Evolutionary conservation across 2,888 invertebrate species (phyloP).

Genomic region (Cephus rjabovi): DNA sequence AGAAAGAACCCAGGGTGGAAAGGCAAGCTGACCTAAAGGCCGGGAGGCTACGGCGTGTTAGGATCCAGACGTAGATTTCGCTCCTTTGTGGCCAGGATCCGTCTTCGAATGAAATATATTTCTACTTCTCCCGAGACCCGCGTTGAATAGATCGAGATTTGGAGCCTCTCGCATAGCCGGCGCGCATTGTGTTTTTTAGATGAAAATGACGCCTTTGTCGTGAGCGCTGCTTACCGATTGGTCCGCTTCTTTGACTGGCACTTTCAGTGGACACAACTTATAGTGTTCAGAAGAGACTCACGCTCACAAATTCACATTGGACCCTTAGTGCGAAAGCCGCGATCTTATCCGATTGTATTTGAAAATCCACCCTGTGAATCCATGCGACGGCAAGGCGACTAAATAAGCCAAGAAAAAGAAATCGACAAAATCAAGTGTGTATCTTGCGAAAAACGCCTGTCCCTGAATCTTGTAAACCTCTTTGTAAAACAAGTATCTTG

Average conservation of each 20-base stretch:
- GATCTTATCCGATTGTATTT: neutral
- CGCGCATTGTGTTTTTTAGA: slow-evolving; percentile 32
- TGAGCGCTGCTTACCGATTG: neutral
- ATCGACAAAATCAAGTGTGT: neutral
- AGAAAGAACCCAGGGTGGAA: slow-evolving; percentile 22
- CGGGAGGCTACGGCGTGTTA: slow-evolving; percentile 46
- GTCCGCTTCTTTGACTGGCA: slow-evolving; percentile 17
- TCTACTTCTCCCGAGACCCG: slow-evolving; percentile 25
- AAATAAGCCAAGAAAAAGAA: neutral
- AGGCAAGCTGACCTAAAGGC: slow-evolving; percentile 18
- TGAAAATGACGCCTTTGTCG: slow-evolving; percentile 1
- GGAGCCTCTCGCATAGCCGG: slow-evolving; percentile 25
- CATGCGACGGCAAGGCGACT: neutral
- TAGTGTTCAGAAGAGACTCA: neutral
- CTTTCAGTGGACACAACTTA: neutral
- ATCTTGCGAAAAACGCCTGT: neutral
- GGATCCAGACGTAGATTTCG: slow-evolving; percentile 53
- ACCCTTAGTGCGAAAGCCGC: neutral
- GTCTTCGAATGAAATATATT: slow-evolving; percentile 50
- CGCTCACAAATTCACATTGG: neutral
- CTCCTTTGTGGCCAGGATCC: slow-evolving; percentile 45
- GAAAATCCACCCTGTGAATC: neutral
- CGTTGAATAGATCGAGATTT: slow-evolving; percentile 39
- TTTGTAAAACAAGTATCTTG: neutral
- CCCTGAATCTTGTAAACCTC: neutral